phyloP scores from a whole-genome alignment of 2,888 invertebrate genomes.

The Carterocephalus palaemon region DNA sequence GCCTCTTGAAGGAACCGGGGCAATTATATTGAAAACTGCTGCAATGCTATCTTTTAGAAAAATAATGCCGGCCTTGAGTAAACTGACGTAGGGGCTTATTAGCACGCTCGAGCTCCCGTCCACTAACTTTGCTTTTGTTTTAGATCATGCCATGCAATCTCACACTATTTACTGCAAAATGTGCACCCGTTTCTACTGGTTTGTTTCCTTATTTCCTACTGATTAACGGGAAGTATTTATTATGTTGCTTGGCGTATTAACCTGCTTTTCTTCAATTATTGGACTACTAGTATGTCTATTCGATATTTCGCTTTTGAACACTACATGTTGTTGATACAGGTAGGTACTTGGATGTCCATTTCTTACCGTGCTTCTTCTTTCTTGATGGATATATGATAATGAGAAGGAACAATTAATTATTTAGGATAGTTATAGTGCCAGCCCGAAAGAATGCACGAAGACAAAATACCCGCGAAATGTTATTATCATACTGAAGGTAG shows the following conservation, averaged over 20 bases:
- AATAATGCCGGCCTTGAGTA: conserved; percentile 65
- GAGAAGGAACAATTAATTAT: too few species aligned
- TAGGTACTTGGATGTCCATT: too few species aligned
- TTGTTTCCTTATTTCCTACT: not conserved
- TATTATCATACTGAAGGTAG: too few species aligned
- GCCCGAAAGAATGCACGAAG: too few species aligned
- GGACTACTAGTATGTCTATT: too few species aligned
- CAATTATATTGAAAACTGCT: conserved; percentile 76
- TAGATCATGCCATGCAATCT: conserved; percentile 22
- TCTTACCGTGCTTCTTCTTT: too few species aligned
- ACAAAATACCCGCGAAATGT: too few species aligned
- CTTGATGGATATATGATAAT: too few species aligned
- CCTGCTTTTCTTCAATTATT: too few species aligned
- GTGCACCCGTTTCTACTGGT: conserved; percentile 5
- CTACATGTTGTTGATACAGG: too few species aligned
- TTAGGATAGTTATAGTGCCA: too few species aligned
- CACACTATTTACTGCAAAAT: conserved; percentile 14
- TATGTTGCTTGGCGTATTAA: not conserved
- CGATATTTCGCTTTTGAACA: too few species aligned
- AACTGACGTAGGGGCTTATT: conserved; percentile 71
- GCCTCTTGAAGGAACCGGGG: conserved; percentile 73
- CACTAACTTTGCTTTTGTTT: conserved; percentile 43
- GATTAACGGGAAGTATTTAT: not conserved
- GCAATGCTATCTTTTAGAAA: conserved; percentile 73
- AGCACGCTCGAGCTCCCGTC: conserved; percentile 55